Evolutionary conservation across 2,888 invertebrate genomes (phyloP), one percentile per base, ranked within the genome.

Genomic region (Lymantria dispar): DNA sequence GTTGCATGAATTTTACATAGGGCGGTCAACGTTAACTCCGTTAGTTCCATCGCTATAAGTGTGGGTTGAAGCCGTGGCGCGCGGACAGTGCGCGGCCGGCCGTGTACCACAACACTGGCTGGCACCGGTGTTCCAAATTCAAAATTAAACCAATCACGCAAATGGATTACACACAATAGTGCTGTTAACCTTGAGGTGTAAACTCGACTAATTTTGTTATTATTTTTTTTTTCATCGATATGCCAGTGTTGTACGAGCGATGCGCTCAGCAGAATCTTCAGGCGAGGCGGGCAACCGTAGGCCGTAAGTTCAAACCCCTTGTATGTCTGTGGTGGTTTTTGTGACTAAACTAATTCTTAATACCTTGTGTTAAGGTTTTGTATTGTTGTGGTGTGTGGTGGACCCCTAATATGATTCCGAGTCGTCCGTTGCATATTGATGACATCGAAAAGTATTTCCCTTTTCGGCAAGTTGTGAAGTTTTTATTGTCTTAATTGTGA

Each of bases 41-140:
- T 77, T 77, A 76, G 74, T 74, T 77, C 58, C 64, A 68, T 72
- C 70, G 77, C 76, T 88, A 87, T 87, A 87, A 85, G 86, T 80
- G 83, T 74, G 62, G 82, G 82, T 68, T 62, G 78, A 61, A 68
- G 69, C 56, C 60, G 70, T 68, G 56, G 75, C 78, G 78, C 74
- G 73, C 82, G 87, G 87, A 78, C 89, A 89, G 89, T 90, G 78
- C 77, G 79, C 87, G 84, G 78, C 78, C 85, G 84, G 84, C 84
- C 83, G 87, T 79, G 83, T 82, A 78, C 79, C 79, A 78, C 76
- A 77, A 78, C 80, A 82, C 86, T 72, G 86, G 78, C 85, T 83
- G 87, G 79, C 76, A 82, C 85, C 40, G 12, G n/a, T 70, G 73
- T 69, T 72, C 61, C 68, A 68, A 70, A 73, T 70, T 71, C 68